Conservation (phyloP, 1,140 invertebrate genomes). For the Danaus melanippus region DNA sequence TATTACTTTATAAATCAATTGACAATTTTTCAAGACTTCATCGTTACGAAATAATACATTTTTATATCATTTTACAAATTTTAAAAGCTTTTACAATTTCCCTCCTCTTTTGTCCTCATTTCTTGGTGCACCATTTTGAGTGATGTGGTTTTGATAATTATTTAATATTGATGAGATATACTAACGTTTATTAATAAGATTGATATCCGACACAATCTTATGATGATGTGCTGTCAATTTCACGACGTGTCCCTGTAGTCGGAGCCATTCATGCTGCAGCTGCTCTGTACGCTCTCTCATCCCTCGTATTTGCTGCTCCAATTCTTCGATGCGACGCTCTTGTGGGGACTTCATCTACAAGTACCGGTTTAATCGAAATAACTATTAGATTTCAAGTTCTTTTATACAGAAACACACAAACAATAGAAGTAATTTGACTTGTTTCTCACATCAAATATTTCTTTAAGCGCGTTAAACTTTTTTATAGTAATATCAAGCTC, state of each 20-base stretch:
- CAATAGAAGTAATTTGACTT: too few relatives aligned
- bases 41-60: neutral
- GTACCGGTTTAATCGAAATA: too few relatives aligned
- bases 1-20: neutral
- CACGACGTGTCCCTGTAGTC: conserved; percentile 80
- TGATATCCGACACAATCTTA: conserved; percentile 76
- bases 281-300: conserved; percentile 74
- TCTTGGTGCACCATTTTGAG: too few relatives aligned
- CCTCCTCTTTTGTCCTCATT: too few relatives aligned
- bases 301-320: conserved; percentile 77
- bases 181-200: conserved; percentile 78
- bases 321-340: conserved; percentile 67
- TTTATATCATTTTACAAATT: neutral
- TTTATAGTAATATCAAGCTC: conserved; percentile 72
- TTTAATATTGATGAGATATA: neutral
- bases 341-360: conserved; percentile 55
- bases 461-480: conserved; percentile 72
- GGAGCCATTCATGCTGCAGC: conserved; percentile 81
- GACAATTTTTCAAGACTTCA: neutral
- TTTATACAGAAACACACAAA: too few relatives aligned
- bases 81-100: neutral
- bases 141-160: too few relatives aligned
- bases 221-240: conserved; percentile 77
- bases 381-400: too few relatives aligned
- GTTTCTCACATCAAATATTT: conserved; percentile 56